Percentiles rank a stretch among this genome's conserved stretches.
Conservation (phyloP, 2,797 vertebrate species). For the Channa striata region DNA sequence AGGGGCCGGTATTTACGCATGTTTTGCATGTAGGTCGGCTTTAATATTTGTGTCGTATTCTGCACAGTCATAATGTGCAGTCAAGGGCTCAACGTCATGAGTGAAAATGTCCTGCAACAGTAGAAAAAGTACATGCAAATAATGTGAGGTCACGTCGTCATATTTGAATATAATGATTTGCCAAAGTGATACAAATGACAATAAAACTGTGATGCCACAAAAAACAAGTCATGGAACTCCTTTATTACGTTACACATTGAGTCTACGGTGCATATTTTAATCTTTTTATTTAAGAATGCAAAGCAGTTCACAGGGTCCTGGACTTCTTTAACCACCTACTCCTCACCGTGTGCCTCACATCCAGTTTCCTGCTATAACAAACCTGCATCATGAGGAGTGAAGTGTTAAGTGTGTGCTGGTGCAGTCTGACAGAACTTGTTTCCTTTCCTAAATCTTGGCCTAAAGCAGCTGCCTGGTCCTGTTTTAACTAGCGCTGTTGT, state of each 20-base stretch:
- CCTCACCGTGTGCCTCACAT: conserved; percentile 40
- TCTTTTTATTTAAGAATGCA: not conserved
- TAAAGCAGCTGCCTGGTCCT: conserved; percentile 65
- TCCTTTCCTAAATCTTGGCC: conserved; percentile 69
- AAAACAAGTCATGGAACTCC: not conserved
- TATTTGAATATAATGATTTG: conserved; percentile 59
- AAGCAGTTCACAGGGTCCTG: not conserved
- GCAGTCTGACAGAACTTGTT: conserved; percentile 75
- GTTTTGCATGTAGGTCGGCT: conserved; percentile 42
- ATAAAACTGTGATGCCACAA: not conserved
- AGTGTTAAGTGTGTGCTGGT: conserved; percentile 64
- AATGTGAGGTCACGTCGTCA: conserved; percentile 59
- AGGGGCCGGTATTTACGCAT: conserved; percentile 43
- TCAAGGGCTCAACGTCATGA: conserved; percentile 66
- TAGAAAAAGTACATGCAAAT: conserved; percentile 43
- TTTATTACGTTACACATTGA: not conserved
- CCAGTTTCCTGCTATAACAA: conserved; percentile 43
- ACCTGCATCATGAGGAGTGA: conserved; percentile 58
- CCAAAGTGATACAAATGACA: conserved; percentile 50
- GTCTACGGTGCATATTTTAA: not conserved
- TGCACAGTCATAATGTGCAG: conserved; percentile 63
- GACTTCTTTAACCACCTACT: conserved; percentile 25
- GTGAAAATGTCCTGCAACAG: conserved; percentile 65
- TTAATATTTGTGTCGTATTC: conserved; percentile 53
- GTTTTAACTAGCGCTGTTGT: conserved; percentile 51